phyloP scores from a whole-genome alignment of 2,797 vertebrate species.

The Ispidina lecontei region DNA sequence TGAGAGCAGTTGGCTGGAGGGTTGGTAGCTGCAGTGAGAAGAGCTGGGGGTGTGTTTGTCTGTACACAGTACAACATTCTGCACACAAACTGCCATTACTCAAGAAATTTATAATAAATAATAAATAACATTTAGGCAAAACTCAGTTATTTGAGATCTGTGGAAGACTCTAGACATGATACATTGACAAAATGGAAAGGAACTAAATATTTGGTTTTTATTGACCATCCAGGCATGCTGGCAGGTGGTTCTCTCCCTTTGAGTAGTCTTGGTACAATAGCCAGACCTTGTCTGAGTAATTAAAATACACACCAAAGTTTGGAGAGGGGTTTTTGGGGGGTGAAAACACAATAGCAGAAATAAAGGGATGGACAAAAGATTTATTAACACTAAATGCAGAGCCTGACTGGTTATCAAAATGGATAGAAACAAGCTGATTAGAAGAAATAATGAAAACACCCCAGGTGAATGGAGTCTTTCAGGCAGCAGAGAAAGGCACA shows the following conservation, averaged over 20 bases:
- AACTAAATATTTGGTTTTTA: neutral
- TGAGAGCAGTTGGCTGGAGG: neutral
- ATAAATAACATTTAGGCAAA: neutral
- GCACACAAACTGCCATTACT: neutral
- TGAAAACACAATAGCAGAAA: neutral
- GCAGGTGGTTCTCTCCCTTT: neutral
- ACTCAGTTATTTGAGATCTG: neutral
- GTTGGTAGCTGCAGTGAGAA: neutral
- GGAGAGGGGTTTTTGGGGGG: rapidly evolving
- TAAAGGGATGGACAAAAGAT: neutral
- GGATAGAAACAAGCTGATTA: neutral
- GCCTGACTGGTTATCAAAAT: neutral
- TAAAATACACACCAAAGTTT: neutral
- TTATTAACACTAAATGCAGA: neutral
- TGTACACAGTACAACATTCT: neutral
- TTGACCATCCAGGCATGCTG: neutral
- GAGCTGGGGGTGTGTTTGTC: neutral
- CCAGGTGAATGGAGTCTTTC: slow-evolving; percentile 47
- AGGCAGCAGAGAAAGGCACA: slow-evolving; percentile 17
- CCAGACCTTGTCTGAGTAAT: neutral
- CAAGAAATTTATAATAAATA: neutral
- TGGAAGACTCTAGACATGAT: neutral
- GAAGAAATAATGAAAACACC: neutral
- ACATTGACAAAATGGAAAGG: neutral
- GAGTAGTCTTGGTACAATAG: neutral